Conservation (phyloP, 2,797 vertebrate species). For the Rousettus madagascariensis region DNA sequence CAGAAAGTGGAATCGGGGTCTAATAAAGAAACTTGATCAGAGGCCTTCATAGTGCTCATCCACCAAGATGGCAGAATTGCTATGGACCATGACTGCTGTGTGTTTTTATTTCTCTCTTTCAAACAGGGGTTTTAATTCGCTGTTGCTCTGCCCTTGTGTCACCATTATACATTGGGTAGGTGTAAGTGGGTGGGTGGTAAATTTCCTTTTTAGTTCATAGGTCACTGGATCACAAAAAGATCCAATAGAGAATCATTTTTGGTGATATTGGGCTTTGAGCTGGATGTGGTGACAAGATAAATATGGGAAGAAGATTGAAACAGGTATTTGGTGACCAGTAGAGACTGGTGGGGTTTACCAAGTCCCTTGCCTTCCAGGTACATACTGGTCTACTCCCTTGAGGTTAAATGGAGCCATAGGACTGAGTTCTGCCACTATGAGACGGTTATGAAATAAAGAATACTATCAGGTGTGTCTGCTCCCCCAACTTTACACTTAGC, state of each 20-base stretch:
- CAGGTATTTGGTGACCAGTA: background rate
- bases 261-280: background rate
- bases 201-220: background rate
- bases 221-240: background rate
- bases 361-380: background rate
- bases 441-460: background rate
- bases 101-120: background rate
- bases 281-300: background rate
- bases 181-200: background rate
- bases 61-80: background rate
- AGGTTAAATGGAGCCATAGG: background rate
- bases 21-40: background rate
- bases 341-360: background rate
- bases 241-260: background rate
- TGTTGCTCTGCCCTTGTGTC: background rate
- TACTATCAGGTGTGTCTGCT: no score
- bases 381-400: background rate
- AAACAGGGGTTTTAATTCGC: background rate
- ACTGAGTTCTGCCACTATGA: background rate
- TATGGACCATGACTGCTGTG: background rate
- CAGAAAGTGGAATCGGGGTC: background rate
- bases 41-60: background rate
- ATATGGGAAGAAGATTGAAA: background rate
- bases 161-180: background rate
- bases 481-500: background rate